Evolutionary conservation across 64 coral and sea anemone genomes (phyloP).

Genomic region (Montipora sp.): DNA sequence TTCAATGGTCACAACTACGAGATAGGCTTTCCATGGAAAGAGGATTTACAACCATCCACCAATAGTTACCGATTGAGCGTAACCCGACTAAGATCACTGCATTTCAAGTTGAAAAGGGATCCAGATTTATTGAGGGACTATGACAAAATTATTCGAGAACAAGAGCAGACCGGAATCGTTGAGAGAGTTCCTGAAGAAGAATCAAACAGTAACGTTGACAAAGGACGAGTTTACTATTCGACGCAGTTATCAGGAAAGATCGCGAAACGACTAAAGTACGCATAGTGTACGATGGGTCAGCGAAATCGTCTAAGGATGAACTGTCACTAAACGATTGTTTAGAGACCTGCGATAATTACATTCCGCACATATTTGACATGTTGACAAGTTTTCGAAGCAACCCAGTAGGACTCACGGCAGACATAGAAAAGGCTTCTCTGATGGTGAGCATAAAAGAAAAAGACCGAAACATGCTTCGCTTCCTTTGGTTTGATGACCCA

Average conservation of each 20-base stretch:
- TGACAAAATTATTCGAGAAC: constrained; percentile 77
- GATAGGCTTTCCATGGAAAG: constrained; percentile 70
- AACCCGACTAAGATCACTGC: constrained; percentile 56
- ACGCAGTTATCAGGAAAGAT: constrained; percentile 65
- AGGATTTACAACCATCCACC: constrained; percentile 22
- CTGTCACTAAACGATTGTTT: constrained; percentile 53
- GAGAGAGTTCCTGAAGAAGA: constrained; percentile 50
- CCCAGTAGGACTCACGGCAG: constrained; percentile 34
- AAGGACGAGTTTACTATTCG: constrained; percentile 49
- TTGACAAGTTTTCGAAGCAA: constrained; percentile 23
- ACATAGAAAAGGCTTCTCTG: constrained; percentile 56
- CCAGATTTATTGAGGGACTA: constrained; percentile 70
- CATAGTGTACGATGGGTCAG: constrained; percentile 80
- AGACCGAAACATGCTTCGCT: constrained; percentile 51
- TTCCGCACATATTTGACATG: constrained; percentile 32
- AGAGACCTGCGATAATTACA: constrained; percentile 36
- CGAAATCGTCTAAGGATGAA: constrained; percentile 34
- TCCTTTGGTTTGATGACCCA: constrained; percentile 37
- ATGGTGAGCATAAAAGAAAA: constrained; percentile 40
- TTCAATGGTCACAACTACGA: constrained; percentile 69
- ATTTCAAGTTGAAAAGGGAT: constrained; percentile 66
- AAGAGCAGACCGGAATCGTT: constrained; percentile 74
- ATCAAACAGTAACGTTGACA: constrained; percentile 28
- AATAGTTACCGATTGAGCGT: constrained; percentile 53
- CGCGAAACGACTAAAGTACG: constrained; percentile 69